Base-by-base conservation (phyloP, 2,888 invertebrate species). In the Bugulina stolonifera region DNA sequence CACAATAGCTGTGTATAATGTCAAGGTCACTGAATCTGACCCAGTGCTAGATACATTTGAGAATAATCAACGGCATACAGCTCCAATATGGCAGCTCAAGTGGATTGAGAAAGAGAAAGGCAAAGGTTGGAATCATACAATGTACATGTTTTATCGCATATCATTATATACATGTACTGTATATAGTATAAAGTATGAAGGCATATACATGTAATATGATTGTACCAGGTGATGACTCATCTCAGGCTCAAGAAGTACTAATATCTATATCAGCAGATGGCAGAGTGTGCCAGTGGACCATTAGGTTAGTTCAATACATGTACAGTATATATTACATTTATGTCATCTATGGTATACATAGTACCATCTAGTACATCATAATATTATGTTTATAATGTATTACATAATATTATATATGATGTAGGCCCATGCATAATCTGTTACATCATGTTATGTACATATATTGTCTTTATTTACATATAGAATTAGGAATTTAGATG, bases 191-290 rank as follows among this genome's bases (percentile, higher is more conserved):
- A 5, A 10, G 43, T 18, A 18, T 43, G 18, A 10, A 43, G 43
- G 10, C 43, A 43, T 43, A 43, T 43, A 43, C 18, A 43, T 10
- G 18, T 55, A 64, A 29, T 32, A 14, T 14, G 10, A 14, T n/a
- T 64, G 2, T 27, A 3, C n/a, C 34, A 64, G 64, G 64, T 64
- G 64, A 64, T 32, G 64, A 64, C 10, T 10, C 22, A 22, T 25
- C 29, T 2, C 64, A 64, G n/a, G 10, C 27, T 10, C 70, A 70
- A 22, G 84, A 84, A 75, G 81, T 83, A 22, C 76, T 84, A 0
- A 79, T 84, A 22, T 82, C 83, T 1, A 79, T 82, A 23, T 83
- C 84, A n/a, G 80, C 83, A n/a, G 84, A 84, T 76, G 84, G 84
- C 1, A 75, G 83, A 23, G 81, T 84, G 54, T 82, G 81, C 22